Base-by-base conservation (phyloP, 2,113 vertebrate species). In the Bambusicola thoracicus region DNA sequence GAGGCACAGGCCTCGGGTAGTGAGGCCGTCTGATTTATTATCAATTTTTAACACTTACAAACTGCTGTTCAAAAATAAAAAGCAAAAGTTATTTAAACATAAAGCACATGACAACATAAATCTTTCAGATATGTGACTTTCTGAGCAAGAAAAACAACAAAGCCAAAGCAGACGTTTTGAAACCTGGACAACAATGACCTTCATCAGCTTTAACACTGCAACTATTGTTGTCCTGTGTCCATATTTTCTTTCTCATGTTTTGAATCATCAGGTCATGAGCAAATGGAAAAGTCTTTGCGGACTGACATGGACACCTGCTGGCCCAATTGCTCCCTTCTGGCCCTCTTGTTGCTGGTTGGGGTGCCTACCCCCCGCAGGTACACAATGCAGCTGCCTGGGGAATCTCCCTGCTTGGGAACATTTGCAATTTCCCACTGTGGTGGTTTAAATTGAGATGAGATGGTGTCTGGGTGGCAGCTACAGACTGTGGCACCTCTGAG, bases 341-440 rank as follows among this genome's bases (percentile, higher is more conserved):
- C 6, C 21, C 48, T 8, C 2, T 24, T 18, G 12, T 43, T 12
- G 1, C 30, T 90, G n/a, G 4, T 69, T 58, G 62, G 44, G 34
- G 41, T 53, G 22, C 22, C 53, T 29, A 13, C 3, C 11, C 15
- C 38, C 12, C 10, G 11, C 0, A 1, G 70, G 12, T 21, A 17
- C 0, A 0, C 24, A 25, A 9, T 17, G 43, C 16, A 51, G 62
- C 1, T 2, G 18, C 17, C 6, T 2, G 1, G 13, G 51, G 38
- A 14, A 46, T 6, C n/a, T 72, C 38, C 10, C 18, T 87, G 32
- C 70, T 25, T 59, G n/a, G 30, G 22, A 94, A 3, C 44, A 15
- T 44, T 49, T 15, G 43, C 7, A 73, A 0, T 13, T n/a, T 3
- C 41, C 11, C 4, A 1, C 25, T 51, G 14, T 46, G 70, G 10